Evolutionary conservation across 2,113 vertebrate species (phyloP), one percentile per base, ranked within the genome.

Genomic region (Apteryx owenii): DNA sequence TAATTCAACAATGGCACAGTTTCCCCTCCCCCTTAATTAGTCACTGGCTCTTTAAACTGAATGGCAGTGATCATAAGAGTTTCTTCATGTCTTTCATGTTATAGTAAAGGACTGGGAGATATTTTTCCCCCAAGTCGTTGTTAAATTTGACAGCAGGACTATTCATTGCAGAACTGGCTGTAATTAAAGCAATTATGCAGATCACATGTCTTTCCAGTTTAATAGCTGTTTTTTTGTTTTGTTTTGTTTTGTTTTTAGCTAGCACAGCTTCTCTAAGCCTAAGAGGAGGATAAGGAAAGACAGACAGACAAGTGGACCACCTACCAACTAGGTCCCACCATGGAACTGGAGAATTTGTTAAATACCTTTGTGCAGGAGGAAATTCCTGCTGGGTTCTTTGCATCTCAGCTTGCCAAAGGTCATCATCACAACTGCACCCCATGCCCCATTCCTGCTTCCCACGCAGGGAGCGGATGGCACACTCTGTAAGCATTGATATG

Each of bases 161-260:
- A 98, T 98, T 99, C 97, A 98, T 78, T 78, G 95, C 97, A 97
- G 98, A 98, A 98, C 97, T 98, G 98, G 97, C 96, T 96, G 98
- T 98, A 99, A 99, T 99, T 98, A 98, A 97, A 98, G 97, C 98
- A 98, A 98, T 99, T 99, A 99, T 98, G 98, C 97, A 98, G 98
- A 99, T 99, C 98, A 98, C 98, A 98, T 97, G 98, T 98, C 98
- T 98, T 98, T 97, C 91, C 96, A 97, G 95, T 97, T 98, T 98
- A 98, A 98, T 97, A 97, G 95, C 93, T 92, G 51, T 11, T 7
- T 14, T 88, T 85, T 95, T 68, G 46, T 23, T 64, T 46, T 51
- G 16, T 15, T 54, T 4, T 12, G 42, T 79, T 51, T 77, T 4
- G 5, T 56, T 56, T 54, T 58, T 8, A 42, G 38, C 26, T 56